Evolutionary conservation across 2,888 invertebrate genomes (phyloP).

Genomic region (Microctonus aethiopoides): DNA sequence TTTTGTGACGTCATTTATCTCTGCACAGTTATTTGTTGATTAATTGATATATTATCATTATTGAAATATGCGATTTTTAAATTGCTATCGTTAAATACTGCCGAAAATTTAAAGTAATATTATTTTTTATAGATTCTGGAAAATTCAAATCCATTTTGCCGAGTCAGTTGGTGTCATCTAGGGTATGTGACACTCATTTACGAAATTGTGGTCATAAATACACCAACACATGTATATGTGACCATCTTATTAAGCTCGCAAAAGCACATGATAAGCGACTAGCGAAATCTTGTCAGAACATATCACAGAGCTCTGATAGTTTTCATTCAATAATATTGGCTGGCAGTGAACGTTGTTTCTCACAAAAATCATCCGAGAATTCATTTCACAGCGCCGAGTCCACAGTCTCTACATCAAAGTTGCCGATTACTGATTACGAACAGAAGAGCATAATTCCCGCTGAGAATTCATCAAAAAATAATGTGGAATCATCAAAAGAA

Average conservation of each 20-base stretch:
- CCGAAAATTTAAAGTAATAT: no score
- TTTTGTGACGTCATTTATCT: no score
- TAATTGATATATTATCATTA: no score
- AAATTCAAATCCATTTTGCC: no score
- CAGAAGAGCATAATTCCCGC: not conserved
- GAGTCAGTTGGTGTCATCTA: no score
- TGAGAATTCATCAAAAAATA: not conserved
- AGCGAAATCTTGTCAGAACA: not conserved
- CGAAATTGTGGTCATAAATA: not conserved
- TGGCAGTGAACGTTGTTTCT: slow-evolving; percentile 24
- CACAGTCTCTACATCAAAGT: slow-evolving; percentile 15
- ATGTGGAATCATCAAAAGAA: not conserved
- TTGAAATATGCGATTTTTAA: no score
- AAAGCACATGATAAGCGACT: not conserved
- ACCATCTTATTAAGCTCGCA: not conserved
- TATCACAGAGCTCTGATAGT: slow-evolving; percentile 23
- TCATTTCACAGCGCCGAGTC: slow-evolving; percentile 32
- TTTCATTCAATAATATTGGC: slow-evolving; percentile 35
- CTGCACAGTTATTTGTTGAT: no score
- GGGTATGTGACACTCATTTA: no score
- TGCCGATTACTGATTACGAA: slow-evolving; percentile 25
- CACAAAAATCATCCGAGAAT: slow-evolving; percentile 20
- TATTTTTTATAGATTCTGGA: no score
- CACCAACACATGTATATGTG: not conserved
- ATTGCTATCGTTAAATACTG: no score